These are phyloP conservation scores for Geococcyx californianus DNA, from an alignment of 2,113 vertebrate genomes.

Conservation along the genomic window DNA sequence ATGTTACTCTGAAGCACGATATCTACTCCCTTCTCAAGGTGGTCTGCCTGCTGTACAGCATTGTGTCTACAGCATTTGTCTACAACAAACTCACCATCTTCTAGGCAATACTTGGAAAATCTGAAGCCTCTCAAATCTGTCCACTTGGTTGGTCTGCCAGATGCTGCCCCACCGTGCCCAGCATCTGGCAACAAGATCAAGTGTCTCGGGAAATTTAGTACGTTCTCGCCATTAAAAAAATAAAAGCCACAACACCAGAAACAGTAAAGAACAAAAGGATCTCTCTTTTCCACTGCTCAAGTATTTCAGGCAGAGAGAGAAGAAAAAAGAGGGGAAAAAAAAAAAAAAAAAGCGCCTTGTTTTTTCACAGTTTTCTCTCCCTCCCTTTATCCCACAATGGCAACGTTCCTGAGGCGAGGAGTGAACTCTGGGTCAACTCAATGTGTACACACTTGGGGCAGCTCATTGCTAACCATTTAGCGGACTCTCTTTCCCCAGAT, in stretches of 20 bases:
- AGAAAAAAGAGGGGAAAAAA: too few species aligned
- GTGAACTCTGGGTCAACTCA: slow-evolving; percentile 14
- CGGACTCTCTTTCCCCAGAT: neutral
- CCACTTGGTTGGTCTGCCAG: neutral
- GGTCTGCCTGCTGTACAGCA: neutral
- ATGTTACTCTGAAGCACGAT: neutral
- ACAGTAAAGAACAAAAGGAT: slow-evolving; percentile 4
- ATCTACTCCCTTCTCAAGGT: neutral
- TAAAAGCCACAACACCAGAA: neutral
- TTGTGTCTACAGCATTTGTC: neutral
- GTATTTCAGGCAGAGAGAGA: neutral
- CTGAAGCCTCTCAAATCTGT: neutral
- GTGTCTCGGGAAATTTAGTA: neutral
- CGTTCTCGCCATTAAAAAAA: neutral
- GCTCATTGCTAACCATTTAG: neutral
- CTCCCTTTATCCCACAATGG: slow-evolving; percentile 3
- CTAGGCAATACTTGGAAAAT: neutral
- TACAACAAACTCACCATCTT: slow-evolving; percentile 3
- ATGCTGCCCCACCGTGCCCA: neutral
- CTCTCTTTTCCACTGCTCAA: neutral
- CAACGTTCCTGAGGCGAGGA: neutral
- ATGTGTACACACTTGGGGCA: slow-evolving; percentile 6
- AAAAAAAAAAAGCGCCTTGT: neutral
- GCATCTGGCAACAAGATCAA: neutral
- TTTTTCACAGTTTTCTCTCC: slow-evolving; percentile 12